phyloP scores from a whole-genome alignment of 2,113 vertebrate genomes.

The Laticauda colubrina region DNA sequence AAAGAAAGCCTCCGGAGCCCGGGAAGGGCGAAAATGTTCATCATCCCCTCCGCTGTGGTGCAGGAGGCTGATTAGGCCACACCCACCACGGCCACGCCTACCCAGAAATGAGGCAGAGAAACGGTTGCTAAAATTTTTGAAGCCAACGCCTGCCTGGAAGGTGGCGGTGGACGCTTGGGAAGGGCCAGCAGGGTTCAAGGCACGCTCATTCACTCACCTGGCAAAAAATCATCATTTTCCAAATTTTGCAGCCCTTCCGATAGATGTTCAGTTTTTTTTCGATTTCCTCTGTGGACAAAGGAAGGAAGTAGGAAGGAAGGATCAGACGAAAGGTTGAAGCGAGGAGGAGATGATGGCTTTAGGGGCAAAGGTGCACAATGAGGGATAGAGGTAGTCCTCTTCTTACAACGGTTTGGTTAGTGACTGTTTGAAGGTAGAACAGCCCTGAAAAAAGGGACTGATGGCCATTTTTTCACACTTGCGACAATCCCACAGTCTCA shows the following conservation, averaged over 20 bases:
- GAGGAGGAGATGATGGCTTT: neutral
- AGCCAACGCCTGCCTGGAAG: neutral
- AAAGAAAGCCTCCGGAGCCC: too few relatives aligned
- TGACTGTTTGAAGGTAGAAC: neutral
- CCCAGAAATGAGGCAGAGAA: too few relatives aligned
- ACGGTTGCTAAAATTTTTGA: too few relatives aligned
- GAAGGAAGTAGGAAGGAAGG: neutral
- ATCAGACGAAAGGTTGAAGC: rapidly evolving
- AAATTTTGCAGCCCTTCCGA: conserved; percentile 92
- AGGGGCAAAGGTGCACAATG: neutral
- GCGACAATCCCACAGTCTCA: too few relatives aligned
- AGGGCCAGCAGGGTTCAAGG: neutral
- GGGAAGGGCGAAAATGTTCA: too few relatives aligned
- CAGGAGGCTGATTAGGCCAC: too few relatives aligned
- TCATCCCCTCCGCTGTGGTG: too few relatives aligned
- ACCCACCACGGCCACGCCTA: too few relatives aligned
- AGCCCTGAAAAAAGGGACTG: neutral
- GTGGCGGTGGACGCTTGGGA: neutral
- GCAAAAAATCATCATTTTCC: conserved; percentile 98
- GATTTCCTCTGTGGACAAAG: conserved; percentile 82
- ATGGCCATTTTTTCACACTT: neutral
- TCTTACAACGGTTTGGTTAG: neutral
- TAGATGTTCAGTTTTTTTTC: conserved; percentile 94
- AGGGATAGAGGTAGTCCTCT: rapidly evolving
- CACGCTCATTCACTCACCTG: conserved; percentile 73